Conservation (phyloP, 2,113 vertebrate species). For the Thalassarche chlororhynchos region DNA sequence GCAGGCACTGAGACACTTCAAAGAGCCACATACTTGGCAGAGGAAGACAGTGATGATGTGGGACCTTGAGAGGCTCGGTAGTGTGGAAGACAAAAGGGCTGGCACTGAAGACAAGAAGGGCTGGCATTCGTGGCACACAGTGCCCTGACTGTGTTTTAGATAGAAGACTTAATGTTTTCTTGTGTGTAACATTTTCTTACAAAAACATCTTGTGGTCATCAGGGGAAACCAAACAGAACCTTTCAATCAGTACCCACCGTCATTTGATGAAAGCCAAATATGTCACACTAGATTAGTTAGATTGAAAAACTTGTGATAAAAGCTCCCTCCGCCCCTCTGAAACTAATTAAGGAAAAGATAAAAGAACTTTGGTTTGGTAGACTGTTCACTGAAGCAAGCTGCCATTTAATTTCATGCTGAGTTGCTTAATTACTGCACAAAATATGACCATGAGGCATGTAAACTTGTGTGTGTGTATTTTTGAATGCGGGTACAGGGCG, state of each 20-base stretch:
- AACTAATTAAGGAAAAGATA: slow-evolving; percentile 80
- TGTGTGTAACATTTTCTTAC: slow-evolving; percentile 58
- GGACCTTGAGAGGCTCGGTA: neutral
- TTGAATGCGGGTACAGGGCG: neutral
- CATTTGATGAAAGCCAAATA: slow-evolving; percentile 71
- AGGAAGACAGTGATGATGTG: neutral
- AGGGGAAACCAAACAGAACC: slow-evolving; percentile 61
- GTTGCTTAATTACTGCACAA: slow-evolving; percentile 80
- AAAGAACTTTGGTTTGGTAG: slow-evolving; percentile 72
- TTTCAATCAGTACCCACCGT: slow-evolving; percentile 54
- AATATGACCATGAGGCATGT: slow-evolving; percentile 65
- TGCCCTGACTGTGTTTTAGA: neutral
- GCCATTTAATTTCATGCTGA: slow-evolving; percentile 79
- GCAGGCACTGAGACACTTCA: neutral
- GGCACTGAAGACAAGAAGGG: neutral
- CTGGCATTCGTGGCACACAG: neutral
- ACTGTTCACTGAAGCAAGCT: slow-evolving; percentile 73
- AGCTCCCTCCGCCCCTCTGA: slow-evolving; percentile 60
- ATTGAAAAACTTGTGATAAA: slow-evolving; percentile 74
- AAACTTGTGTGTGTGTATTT: slow-evolving; percentile 48
- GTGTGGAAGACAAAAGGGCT: neutral
- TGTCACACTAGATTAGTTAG: slow-evolving; percentile 76
- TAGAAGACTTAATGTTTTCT: slow-evolving; percentile 45
- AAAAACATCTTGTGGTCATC: slow-evolving; percentile 63
- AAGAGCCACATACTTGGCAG: slow-evolving; percentile 12